A percentile compares a stretch with the other conserved stretches of the same genome.
phyloP scores from a whole-genome alignment of 1,140 invertebrate species.

The Rhagoletis pomonella region DNA sequence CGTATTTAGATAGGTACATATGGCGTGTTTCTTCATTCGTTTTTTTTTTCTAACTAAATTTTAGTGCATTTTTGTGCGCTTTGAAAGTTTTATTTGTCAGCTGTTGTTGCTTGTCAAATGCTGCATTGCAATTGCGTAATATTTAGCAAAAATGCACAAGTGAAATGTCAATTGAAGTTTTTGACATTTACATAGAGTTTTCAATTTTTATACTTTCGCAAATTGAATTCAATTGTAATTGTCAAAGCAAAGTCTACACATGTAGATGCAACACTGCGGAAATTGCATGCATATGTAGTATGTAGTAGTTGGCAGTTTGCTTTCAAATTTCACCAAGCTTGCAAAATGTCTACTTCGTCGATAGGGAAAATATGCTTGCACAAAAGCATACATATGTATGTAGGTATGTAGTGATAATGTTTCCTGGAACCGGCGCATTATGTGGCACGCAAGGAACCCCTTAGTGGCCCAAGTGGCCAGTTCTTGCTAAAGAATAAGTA shows the following conservation, averaged over 20 bases:
- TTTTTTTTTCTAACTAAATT: neutral
- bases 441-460: no score
- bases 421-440: no score
- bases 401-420: no score
- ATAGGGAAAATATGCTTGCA: no score
- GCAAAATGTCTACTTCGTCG: no score
- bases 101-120: neutral
- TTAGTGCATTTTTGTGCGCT: constrained; percentile 32
- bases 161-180: constrained; percentile 45
- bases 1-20: neutral
- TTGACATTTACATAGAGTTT: constrained; percentile 45
- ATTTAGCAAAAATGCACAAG: neutral
- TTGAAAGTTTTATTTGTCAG: constrained; percentile 5
- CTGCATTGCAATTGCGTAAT: neutral
- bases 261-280: constrained; percentile 16
- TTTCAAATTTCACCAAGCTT: no score
- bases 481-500: no score
- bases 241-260: neutral
- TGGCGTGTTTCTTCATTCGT: neutral
- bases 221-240: constrained; percentile 23
- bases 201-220: neutral
- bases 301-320: neutral
- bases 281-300: neutral
- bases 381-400: no score
- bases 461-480: no score